Evolutionary conservation across 2,888 invertebrate species (phyloP).

Genomic region (Lymantria dispar): DNA sequence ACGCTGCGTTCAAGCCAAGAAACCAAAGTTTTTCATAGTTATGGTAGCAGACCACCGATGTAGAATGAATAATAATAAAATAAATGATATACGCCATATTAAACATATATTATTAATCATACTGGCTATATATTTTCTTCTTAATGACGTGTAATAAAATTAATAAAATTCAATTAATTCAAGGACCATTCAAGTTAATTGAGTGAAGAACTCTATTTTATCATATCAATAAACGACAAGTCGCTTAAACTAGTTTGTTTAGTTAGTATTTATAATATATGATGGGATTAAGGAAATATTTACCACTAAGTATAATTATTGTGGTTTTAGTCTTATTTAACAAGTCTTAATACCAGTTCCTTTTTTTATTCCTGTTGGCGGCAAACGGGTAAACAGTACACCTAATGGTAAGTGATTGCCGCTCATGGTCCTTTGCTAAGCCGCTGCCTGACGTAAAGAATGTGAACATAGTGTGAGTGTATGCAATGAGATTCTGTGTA

Average conservation of each 20-base stretch:
- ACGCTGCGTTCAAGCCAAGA: too few species aligned
- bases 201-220: conserved; percentile 27
- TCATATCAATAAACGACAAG: conserved; percentile 27
- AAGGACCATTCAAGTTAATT: conserved; percentile 13
- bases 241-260: conserved; percentile 27
- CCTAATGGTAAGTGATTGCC: too few species aligned
- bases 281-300: conserved; percentile 16
- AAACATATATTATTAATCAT: background rate
- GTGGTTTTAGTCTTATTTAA: background rate
- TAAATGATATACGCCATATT: background rate
- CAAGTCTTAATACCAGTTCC: too few species aligned
- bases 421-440: too few species aligned
- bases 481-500: too few species aligned
- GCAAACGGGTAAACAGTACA: too few species aligned
- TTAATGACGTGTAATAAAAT: conserved; percentile 13
- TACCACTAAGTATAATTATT: conserved; percentile 11
- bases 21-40: too few species aligned
- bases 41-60: too few species aligned
- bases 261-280: conserved; percentile 28
- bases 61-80: background rate
- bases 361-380: too few species aligned
- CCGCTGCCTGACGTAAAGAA: too few species aligned
- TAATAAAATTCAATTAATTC: conserved; percentile 32
- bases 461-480: too few species aligned
- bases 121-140: background rate